Conservation (phyloP, 2,113 vertebrate species). For the Campylorhamphus procurvoides region DNA sequence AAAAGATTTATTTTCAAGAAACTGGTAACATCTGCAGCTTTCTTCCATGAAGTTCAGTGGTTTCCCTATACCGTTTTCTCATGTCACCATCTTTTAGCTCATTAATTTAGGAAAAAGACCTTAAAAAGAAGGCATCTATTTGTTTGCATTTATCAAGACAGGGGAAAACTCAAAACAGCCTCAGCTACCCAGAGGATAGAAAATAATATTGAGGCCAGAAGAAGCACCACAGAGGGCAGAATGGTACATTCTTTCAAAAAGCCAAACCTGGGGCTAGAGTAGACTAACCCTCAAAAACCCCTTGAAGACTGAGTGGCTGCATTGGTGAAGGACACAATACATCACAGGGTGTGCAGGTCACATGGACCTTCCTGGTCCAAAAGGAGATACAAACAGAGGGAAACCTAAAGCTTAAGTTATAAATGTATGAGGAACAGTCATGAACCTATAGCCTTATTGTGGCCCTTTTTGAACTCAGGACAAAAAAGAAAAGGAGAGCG, state of each 20-base stretch:
- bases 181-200: background rate
- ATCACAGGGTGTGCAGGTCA: background rate
- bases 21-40: background rate
- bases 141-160: background rate
- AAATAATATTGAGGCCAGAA: background rate
- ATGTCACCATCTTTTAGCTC: background rate
- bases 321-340: fast-evolving
- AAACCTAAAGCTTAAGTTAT: background rate
- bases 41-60: background rate
- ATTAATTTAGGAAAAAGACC: background rate
- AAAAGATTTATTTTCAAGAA: background rate
- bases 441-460: background rate
- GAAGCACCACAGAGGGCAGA: background rate
- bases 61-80: background rate
- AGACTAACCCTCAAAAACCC: background rate
- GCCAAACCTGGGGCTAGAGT: background rate
- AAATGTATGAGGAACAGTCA: background rate
- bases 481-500: background rate
- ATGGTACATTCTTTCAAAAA: background rate
- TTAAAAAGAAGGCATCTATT: background rate
- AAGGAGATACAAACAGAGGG: background rate
- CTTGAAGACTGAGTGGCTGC: fast-evolving
- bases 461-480: background rate
- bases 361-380: background rate
- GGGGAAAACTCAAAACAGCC: background rate